Evolutionary conservation across 30 jellyfish, hydroid and myxozoan genomes (phyloP).

Genomic region (Pseudorhiza aurosa): DNA sequence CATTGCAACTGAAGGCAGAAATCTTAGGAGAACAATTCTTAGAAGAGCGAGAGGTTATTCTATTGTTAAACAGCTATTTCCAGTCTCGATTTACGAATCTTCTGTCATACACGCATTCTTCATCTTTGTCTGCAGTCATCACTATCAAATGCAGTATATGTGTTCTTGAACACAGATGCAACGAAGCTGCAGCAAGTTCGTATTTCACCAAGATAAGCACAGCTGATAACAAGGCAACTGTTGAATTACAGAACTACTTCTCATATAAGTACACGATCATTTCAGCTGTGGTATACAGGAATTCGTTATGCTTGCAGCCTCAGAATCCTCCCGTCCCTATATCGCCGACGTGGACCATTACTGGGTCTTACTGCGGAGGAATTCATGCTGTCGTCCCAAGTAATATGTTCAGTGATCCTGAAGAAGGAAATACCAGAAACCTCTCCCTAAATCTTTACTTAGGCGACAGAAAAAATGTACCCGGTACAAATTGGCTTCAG

Average conservation of each 20-base stretch:
- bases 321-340: constrained; percentile 81
- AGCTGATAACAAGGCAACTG: constrained; percentile 24
- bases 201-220: constrained; percentile 26
- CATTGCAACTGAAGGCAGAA: constrained; percentile 34
- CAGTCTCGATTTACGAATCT: constrained; percentile 53
- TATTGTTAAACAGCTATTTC: constrained; percentile 39
- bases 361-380: constrained; percentile 84
- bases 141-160: constrained; percentile 72
- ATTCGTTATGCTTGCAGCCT: constrained; percentile 58
- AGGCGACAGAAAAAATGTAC: constrained; percentile 8
- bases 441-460: constrained; percentile 38
- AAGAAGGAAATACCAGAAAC: constrained; percentile 89
- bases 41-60: constrained; percentile 43
- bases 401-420: constrained; percentile 76
- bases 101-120: constrained; percentile 17
- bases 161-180: constrained; percentile 71
- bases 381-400: constrained; percentile 57
- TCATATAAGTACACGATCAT: constrained; percentile 30
- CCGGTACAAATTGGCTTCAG: constrained; percentile 72
- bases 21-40: constrained; percentile 19
- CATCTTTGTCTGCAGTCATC: not conserved
- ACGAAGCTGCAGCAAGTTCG: constrained; percentile 57
- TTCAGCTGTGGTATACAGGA: constrained; percentile 28
- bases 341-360: constrained; percentile 49
- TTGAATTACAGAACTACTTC: constrained; percentile 33